Conservation (phyloP, 2,113 vertebrate species). For the Holacanthus passer region DNA sequence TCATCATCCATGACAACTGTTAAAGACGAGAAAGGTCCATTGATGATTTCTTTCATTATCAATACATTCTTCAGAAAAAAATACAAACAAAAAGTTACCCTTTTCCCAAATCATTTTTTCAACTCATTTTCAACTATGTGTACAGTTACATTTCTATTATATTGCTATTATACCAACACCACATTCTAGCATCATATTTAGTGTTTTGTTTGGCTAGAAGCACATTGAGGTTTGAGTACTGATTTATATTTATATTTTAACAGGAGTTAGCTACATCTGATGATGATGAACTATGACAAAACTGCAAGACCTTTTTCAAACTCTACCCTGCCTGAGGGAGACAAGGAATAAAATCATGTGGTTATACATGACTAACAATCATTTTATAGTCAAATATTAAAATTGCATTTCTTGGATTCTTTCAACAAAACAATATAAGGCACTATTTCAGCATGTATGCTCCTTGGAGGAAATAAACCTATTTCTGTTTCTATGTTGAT, state of each 20-base stretch:
- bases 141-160: not conserved
- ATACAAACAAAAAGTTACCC: not conserved
- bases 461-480: not conserved
- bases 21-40: slow-evolving; percentile 31
- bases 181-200: not conserved
- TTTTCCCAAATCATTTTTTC: not conserved
- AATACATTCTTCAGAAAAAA: not conserved
- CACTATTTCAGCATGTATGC: not conserved
- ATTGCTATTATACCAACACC: not conserved
- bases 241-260: not conserved
- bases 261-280: not conserved
- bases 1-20: slow-evolving; percentile 99
- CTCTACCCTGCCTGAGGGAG: not conserved
- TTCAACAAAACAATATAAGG: slow-evolving; percentile 1
- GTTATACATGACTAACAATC: not conserved
- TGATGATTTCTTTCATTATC: slow-evolving; percentile 4
- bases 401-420: not conserved
- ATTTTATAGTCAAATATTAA: not conserved
- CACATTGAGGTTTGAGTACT: not conserved
- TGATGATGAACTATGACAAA: not conserved
- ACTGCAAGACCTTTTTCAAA: not conserved
- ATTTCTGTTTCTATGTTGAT: not conserved
- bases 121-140: not conserved
- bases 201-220: not conserved
- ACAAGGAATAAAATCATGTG: not conserved